Percentiles rank a stretch among this genome's conserved stretches.
Conservation (phyloP, 2,888 invertebrate genomes). For the Andrena fulva region DNA sequence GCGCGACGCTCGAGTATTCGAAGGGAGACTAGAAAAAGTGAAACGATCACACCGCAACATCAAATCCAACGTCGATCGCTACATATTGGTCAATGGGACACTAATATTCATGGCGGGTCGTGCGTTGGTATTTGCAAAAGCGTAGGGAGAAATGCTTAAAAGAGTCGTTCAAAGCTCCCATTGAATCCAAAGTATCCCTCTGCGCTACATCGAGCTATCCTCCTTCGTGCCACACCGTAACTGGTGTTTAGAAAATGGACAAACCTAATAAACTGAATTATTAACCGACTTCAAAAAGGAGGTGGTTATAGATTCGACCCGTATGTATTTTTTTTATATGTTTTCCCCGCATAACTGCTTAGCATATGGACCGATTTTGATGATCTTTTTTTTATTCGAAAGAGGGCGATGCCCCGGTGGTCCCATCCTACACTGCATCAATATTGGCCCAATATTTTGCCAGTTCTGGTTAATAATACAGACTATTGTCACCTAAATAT, state of each 20-base stretch:
- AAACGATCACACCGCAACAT: constrained; percentile 50
- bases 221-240: neutral
- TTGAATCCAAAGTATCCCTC: constrained; percentile 22
- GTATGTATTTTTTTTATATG: no score
- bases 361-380: no score
- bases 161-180: neutral
- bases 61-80: constrained; percentile 29
- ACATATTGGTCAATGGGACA: constrained; percentile 64
- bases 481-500: no score
- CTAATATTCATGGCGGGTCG: constrained; percentile 65
- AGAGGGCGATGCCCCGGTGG: no score
- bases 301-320: no score
- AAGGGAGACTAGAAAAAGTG: constrained; percentile 60
- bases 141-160: constrained; percentile 55
- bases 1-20: neutral
- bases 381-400: no score
- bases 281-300: no score
- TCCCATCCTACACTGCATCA: no score
- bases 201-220: neutral
- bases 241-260: neutral
- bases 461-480: no score
- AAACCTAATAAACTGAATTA: neutral
- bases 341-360: no score
- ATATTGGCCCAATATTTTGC: no score
- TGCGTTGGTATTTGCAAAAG: constrained; percentile 52